Percentiles rank a stretch among this genome's conserved stretches.
These are phyloP conservation scores for Ochropleura leucogaster DNA, from an alignment of 2,888 invertebrate genomes.

Conservation along the genomic window DNA sequence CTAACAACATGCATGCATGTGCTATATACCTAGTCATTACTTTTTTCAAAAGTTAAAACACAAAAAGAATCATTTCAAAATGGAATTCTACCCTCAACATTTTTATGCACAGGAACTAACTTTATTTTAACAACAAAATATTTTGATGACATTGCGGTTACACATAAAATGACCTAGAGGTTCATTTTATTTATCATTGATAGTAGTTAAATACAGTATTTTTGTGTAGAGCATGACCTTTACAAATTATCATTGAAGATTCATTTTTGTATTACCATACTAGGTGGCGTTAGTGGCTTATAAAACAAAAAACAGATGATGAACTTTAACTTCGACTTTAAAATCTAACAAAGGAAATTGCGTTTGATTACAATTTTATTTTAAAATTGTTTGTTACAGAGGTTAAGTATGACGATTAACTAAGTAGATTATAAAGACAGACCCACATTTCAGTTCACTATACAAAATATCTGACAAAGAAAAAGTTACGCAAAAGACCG, in stretches of 20 bases:
- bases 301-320: constrained; percentile 26
- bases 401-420: not conserved
- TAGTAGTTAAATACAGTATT: not conserved
- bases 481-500: not conserved
- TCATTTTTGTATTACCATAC: not conserved
- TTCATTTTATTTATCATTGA: constrained; percentile 15
- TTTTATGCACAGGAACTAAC: not conserved
- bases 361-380: constrained; percentile 22
- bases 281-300: constrained; percentile 36
- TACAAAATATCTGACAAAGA: not conserved
- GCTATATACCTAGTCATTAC: too few relatives aligned
- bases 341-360: constrained; percentile 38
- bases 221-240: constrained; percentile 18
- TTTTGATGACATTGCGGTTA: constrained; percentile 15
- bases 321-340: not conserved
- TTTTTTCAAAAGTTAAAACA: not conserved
- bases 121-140: not conserved
- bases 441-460: not conserved
- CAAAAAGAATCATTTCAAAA: not conserved
- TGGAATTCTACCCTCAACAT: not conserved
- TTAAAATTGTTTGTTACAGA: not conserved
- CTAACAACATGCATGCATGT: not conserved
- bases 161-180: constrained; percentile 9
- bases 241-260: not conserved
- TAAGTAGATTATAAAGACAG: not conserved